phyloP scores from a whole-genome alignment of 2,888 invertebrate species.

The Chloroclysta siterata region DNA sequence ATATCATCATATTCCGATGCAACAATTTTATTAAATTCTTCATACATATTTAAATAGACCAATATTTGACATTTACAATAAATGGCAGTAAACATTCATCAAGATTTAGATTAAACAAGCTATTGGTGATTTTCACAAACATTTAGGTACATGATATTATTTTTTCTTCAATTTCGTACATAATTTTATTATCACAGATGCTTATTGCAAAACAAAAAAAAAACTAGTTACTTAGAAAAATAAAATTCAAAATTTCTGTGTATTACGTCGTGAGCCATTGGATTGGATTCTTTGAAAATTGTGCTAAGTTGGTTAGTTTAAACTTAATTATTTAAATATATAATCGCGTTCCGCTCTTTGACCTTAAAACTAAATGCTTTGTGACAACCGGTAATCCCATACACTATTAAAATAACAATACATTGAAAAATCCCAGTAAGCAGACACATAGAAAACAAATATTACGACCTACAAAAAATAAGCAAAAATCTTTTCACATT shows the following conservation, averaged over 20 bases:
- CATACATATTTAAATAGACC: too few species aligned
- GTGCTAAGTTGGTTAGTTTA: conserved; percentile 19
- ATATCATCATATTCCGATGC: neutral
- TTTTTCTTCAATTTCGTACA: conserved; percentile 49
- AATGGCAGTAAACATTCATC: conserved; percentile 76
- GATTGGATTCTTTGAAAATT: conserved; percentile 9
- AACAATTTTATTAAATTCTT: neutral
- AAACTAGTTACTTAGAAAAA: neutral
- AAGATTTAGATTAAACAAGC: conserved; percentile 52
- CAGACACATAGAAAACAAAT: conserved; percentile 36
- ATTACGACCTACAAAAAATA: conserved; percentile 45
- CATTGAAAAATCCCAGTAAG: conserved; percentile 20
- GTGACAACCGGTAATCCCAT: conserved; percentile 57
- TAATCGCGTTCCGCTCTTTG: conserved; percentile 55
- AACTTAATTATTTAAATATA: conserved; percentile 23
- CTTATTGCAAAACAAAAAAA: conserved; percentile 67
- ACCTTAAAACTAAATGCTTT: conserved; percentile 68
- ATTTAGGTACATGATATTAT: conserved; percentile 24
- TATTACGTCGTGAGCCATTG: neutral
- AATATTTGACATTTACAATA: conserved; percentile 44
- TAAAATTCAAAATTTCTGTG: neutral
- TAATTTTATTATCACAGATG: conserved; percentile 77
- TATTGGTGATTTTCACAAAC: conserved; percentile 15
- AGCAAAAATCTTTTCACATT: conserved; percentile 10
- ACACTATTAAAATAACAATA: conserved; percentile 35